These are phyloP conservation scores for Drosophila suboccidentalis DNA, from an alignment of 2,888 invertebrate species.

Conservation along the genomic window DNA sequence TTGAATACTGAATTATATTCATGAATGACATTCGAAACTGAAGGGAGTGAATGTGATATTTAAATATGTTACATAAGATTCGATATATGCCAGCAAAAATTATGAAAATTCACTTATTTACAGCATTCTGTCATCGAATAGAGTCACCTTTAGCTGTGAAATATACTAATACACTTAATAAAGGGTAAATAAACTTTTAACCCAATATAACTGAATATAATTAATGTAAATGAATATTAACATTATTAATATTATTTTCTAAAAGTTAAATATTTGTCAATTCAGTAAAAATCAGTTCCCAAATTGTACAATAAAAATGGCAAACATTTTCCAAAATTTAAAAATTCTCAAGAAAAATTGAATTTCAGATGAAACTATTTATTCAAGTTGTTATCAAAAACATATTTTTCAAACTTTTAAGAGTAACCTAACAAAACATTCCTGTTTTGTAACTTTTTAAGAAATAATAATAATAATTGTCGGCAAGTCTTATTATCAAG, in stretches of 20 bases:
- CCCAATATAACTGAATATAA: neutral
- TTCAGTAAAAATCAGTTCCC: neutral
- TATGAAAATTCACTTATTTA: neutral
- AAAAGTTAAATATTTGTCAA: neutral
- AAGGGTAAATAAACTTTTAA: neutral
- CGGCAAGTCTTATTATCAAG: conserved; percentile 12
- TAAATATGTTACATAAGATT: neutral
- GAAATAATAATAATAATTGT: neutral
- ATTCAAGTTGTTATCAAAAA: neutral
- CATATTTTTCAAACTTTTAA: neutral
- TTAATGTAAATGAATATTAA: neutral
- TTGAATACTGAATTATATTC: neutral
- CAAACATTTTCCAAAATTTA: too few relatives aligned
- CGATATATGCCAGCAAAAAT: neutral
- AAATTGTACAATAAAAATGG: neutral
- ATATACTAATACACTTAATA: too few relatives aligned
- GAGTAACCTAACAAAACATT: neutral
- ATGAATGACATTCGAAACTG: neutral
- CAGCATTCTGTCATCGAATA: neutral
- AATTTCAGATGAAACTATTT: neutral
- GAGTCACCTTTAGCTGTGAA: neutral
- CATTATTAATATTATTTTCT: neutral
- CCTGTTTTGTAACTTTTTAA: neutral
- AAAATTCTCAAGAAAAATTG: neutral
- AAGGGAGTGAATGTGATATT: neutral